These are phyloP conservation scores for Hystrix brachyura DNA, from an alignment of 2,113 vertebrate genomes.

Conservation along the genomic window DNA sequence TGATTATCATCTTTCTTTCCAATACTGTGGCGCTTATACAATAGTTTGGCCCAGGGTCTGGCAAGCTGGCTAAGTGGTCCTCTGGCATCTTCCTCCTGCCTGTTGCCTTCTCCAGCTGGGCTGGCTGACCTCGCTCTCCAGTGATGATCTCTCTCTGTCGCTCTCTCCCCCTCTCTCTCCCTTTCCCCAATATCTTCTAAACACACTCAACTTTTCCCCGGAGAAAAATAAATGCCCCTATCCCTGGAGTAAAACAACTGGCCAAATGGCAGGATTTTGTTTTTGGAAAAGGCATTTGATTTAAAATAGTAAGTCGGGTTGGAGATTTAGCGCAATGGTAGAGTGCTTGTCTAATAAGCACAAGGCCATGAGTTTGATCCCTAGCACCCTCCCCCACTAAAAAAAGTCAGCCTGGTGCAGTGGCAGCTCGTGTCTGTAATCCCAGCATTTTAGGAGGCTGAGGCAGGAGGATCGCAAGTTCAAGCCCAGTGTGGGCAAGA, in stretches of 20 bases:
- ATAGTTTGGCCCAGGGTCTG: conserved; percentile 75
- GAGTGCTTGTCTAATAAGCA: too few relatives aligned
- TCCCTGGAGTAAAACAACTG: conserved; percentile 43
- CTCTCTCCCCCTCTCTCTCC: not conserved
- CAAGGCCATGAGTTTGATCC: too few relatives aligned
- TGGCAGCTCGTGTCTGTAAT: not conserved
- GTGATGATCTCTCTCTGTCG: not conserved
- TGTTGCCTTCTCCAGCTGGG: conserved; percentile 82
- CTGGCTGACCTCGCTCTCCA: conserved; percentile 71
- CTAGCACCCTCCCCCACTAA: too few relatives aligned
- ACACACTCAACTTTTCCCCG: conserved; percentile 33
- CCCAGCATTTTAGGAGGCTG: not conserved
- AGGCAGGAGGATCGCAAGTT: not conserved
- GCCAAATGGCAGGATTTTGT: conserved; percentile 44
- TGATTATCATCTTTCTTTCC: conserved; percentile 77
- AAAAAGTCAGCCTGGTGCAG: not conserved
- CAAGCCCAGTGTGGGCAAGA: not conserved
- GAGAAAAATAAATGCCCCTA: not conserved
- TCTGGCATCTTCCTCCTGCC: conserved; percentile 20
- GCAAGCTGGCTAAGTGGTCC: conserved; percentile 81
- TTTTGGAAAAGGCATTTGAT: conserved; percentile 62
- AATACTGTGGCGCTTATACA: conserved; percentile 83
- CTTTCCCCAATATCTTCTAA: conserved; percentile 23
- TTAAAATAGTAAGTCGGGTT: conserved; percentile 67
- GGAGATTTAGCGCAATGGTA: too few relatives aligned